Percentiles rank a stretch among this genome's conserved stretches.
Conservation (phyloP, 2,113 vertebrate species). For the Cyprichromis sp. region DNA sequence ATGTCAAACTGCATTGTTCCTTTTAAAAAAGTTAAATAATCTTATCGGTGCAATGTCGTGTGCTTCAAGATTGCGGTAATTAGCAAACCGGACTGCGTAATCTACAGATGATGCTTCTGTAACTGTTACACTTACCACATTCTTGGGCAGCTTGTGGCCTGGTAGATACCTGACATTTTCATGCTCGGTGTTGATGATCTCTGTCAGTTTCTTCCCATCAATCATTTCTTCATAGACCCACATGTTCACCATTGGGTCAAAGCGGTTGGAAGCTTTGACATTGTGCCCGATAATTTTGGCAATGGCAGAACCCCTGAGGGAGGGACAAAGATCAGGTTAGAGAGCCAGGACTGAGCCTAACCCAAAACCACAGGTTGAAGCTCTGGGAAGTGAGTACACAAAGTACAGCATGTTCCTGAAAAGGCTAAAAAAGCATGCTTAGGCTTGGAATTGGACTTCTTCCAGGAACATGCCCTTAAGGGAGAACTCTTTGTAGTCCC, state of each 20-base stretch:
- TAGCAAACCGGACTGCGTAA: not conserved
- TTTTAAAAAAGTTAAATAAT: not conserved
- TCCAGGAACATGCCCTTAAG: not conserved
- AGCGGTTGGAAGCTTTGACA: constrained; percentile 70
- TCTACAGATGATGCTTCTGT: not conserved
- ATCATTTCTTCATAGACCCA: constrained; percentile 83
- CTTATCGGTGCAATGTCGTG: not conserved
- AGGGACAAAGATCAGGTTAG: not conserved
- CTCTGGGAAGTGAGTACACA: not conserved
- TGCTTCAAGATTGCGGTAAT: not conserved
- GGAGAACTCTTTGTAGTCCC: not conserved
- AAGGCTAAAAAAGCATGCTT: not conserved
- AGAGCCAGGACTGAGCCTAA: not conserved
- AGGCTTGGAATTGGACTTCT: not conserved
- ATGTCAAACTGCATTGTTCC: not conserved
- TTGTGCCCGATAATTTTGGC: constrained; percentile 80
- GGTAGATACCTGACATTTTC: constrained; percentile 82
- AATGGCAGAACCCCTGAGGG: constrained; percentile 75
- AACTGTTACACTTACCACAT: constrained; percentile 67
- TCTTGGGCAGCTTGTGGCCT: constrained; percentile 75
- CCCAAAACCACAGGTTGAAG: not conserved
- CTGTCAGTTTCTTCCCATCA: constrained; percentile 71
- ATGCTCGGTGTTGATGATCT: constrained; percentile 79
- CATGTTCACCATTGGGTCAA: constrained; percentile 77
- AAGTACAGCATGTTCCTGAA: not conserved